Conservation (phyloP, 2,888 invertebrate species). For the Sphecodes monilicornis region DNA sequence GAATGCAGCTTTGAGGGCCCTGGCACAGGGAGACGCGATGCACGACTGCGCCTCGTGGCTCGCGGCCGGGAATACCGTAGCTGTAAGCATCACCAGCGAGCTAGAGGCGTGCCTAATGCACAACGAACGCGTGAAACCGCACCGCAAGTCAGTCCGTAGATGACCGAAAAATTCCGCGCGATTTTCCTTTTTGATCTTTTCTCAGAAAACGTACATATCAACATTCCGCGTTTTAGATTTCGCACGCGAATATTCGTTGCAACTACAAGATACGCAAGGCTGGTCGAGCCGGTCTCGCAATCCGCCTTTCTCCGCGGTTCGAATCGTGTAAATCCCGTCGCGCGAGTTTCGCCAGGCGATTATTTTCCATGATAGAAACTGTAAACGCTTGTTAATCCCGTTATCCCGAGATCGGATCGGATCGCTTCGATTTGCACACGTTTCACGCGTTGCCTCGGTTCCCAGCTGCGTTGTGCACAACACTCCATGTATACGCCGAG, state of each 20-base stretch:
- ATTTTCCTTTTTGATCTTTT: no score
- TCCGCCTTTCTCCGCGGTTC: conserved; percentile 54
- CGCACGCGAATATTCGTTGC: background rate
- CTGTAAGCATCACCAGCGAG: conserved; percentile 86
- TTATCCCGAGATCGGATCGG: background rate
- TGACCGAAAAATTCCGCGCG: background rate
- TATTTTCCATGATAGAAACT: conserved; percentile 27
- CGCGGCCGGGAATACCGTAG: conserved; percentile 91
- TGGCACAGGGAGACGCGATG: conserved; percentile 93
- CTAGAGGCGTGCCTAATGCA: background rate
- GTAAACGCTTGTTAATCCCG: background rate
- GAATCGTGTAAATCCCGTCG: conserved; percentile 35
- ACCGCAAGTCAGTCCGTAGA: background rate
- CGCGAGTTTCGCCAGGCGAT: conserved; percentile 37
- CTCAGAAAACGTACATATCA: background rate
- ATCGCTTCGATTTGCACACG: background rate
- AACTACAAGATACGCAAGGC: conserved; percentile 5
- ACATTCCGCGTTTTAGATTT: background rate
- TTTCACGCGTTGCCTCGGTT: background rate
- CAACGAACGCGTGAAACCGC: conserved; percentile 5
- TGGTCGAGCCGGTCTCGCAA: conserved; percentile 50
- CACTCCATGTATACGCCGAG: background rate
- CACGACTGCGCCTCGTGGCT: conserved; percentile 94
- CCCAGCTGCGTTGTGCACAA: background rate
- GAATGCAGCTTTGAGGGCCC: conserved; percentile 92